phyloP scores from a whole-genome alignment of 2,888 invertebrate species.

The Adela reaumurella region DNA sequence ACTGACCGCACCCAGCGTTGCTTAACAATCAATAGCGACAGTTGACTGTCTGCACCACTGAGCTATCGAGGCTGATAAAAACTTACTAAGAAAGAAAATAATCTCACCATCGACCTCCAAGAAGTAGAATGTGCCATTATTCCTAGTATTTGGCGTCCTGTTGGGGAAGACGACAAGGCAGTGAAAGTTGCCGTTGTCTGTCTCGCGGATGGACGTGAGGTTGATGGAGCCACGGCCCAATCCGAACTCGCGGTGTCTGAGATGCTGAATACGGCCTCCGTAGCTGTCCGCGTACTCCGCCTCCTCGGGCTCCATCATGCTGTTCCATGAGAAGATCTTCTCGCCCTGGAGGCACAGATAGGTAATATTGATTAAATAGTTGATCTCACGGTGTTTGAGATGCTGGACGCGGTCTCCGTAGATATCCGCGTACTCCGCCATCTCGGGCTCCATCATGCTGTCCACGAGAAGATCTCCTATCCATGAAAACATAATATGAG shows the following conservation, averaged over 20 bases:
- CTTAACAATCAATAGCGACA: too few species aligned
- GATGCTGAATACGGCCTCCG: slow-evolving; percentile 68
- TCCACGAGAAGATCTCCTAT: slow-evolving; percentile 77
- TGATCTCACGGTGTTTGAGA: slow-evolving; percentile 43
- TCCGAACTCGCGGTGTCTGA: slow-evolving; percentile 43
- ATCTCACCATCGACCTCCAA: slow-evolving; percentile 80
- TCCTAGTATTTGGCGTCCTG: slow-evolving; percentile 76
- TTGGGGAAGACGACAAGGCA: slow-evolving; percentile 87
- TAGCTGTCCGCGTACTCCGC: slow-evolving; percentile 75
- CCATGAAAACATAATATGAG: slow-evolving; percentile 62
- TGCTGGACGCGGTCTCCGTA: slow-evolving; percentile 73
- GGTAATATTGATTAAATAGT: too few species aligned
- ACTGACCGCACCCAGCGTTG: too few species aligned
- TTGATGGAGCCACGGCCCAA: slow-evolving; percentile 72
- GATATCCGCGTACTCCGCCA: slow-evolving; percentile 70
- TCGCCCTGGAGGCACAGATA: slow-evolving; percentile 63
- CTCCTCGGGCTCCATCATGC: slow-evolving; percentile 63
- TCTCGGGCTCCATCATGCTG: slow-evolving; percentile 65
- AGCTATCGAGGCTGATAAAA: too few species aligned
- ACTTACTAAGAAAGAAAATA: too few species aligned
- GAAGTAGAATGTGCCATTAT: slow-evolving; percentile 88
- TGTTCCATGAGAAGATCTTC: slow-evolving; percentile 78
- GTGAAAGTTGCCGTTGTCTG: slow-evolving; percentile 90
- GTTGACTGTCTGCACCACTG: too few species aligned
- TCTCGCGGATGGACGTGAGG: slow-evolving; percentile 80